Evolutionary conservation across 2,113 vertebrate species (phyloP), one percentile per base, ranked within the genome.

Genomic region (Chamaea fasciata): DNA sequence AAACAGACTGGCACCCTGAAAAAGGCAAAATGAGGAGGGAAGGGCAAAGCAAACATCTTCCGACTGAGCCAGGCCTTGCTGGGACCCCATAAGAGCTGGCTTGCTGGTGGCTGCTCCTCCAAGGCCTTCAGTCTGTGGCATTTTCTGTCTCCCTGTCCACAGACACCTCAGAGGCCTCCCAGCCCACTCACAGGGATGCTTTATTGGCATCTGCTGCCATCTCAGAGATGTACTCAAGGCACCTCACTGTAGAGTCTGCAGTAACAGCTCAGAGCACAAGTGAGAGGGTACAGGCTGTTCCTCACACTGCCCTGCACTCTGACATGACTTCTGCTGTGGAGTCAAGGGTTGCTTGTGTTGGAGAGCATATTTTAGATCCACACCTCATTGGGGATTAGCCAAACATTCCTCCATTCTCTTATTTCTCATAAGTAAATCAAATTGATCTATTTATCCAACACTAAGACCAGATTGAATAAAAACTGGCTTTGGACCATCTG

Each of bases 161-260:
- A 63, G 65, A 46, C 39, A n/a, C 11, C 52, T 15, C 47, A 14
- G 47, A 53, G 42, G 26, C 16, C 28, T 62, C 33, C 55, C 22
- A 23, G 42, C 19, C 30, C 44, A 2, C 31, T 52, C 53, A 14
- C 63, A 44, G 20, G 28, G 49, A 39, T 24, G 1, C 5, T 8
- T 15, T 56, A n/a, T 14, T 18, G 83, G 80, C 39, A 53, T 7
- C 10, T 41, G 77, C 47, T 80, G 81, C 84, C 10, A 1, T 60
- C 60, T 47, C 0, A 1, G 31, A 62, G 69, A 31, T 9, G 44
- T 1, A 5, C 56, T 44, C 0, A 1, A 68, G 74, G 75, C 30
- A 60, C 30, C 3, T 2, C 2, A n/a, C 26, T 17, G 47, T 65
- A 30, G 9, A 0, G 0, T 7, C 52, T 30, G 78, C 70, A 65